Base-by-base conservation (phyloP, 1,140 invertebrate genomes). In the Varroa destructor region DNA sequence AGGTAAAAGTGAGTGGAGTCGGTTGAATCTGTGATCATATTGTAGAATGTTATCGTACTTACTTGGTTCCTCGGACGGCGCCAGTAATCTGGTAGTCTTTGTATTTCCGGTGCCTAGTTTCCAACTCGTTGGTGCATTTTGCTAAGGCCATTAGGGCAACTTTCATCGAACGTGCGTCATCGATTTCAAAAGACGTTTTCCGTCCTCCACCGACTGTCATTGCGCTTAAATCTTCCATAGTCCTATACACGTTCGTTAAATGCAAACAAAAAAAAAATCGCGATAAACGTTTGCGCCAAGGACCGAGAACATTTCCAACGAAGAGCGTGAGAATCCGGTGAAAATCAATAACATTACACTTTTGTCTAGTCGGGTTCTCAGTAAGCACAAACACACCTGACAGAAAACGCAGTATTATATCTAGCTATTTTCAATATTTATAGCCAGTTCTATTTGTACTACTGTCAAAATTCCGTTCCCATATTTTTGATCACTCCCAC, bases 131-230 rank as follows among this genome's bases (percentile, higher is more conserved):
- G 5, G 61, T 46, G 46, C 61, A 67, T 67, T 67, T 67, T 3
- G 12, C 61, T 37, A 67, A 40, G 0, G 61, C 61, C 61, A 67
- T 67, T 2, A 67, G 61, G 2, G 61, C 61, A 2, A 67, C 61
- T 40, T 67, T 67, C 61, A 67, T 67, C n/a, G 61, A 67, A 25
- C 61, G 61, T 36, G 61, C 61, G 61, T 67, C 61, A 46, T 67
- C 61, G 61, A 67, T 67, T 67, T 67, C 61, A 46, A 67, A 67
- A 1, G 61, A 67, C 12, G 61, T 67, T 37, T 67, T 67, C 36
- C 61, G 1, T 40, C 61, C 61, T 40, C 61, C 61, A 2, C 12
- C 40, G 40, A 67, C 61, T 4, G 61, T 67, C 61, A 67, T n/a
- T 37, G 61, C 61, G 40, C 61, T 40, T 12, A 67, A 8, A 2